Evolutionary conservation across 2,113 vertebrate genomes (phyloP).

Genomic region (Ammospiza nelsoni): DNA sequence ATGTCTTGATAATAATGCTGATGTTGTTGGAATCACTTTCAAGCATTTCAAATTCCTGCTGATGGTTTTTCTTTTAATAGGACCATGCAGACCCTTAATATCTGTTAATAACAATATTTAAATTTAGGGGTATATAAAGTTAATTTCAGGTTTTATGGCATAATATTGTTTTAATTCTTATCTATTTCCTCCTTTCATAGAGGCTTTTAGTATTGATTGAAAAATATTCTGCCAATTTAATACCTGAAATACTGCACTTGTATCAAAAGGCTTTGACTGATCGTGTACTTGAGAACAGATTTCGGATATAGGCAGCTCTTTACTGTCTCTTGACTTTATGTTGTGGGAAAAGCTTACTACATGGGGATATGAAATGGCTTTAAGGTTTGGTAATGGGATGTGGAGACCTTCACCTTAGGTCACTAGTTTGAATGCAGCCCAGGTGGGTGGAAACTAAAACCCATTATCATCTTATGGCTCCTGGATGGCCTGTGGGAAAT

Average conservation of each 20-base stretch:
- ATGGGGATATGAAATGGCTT: constrained; percentile 4
- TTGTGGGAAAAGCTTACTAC: background rate
- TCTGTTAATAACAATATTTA: background rate
- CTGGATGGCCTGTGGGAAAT: constrained; percentile 56
- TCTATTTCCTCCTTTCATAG: background rate
- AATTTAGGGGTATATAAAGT: background rate
- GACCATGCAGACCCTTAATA: background rate
- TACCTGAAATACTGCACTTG: background rate
- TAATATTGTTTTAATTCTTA: background rate
- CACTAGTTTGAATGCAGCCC: constrained; percentile 52
- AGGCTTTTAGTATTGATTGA: background rate
- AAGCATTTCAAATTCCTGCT: background rate
- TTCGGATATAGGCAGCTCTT: background rate
- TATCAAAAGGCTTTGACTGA: background rate
- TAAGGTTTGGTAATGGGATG: constrained; percentile 53
- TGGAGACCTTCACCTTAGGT: constrained; percentile 70
- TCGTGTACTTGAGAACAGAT: constrained; percentile 5
- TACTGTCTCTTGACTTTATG: constrained; percentile 17
- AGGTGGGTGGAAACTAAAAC: constrained; percentile 63
- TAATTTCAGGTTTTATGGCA: background rate
- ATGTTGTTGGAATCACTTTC: background rate
- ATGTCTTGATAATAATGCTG: background rate
- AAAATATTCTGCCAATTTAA: constrained; percentile 20
- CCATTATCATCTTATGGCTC: constrained; percentile 58
- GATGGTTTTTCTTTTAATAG: background rate